These are phyloP conservation scores for Amphipoea lucens DNA, from an alignment of 2,888 invertebrate species.

Conservation along the genomic window DNA sequence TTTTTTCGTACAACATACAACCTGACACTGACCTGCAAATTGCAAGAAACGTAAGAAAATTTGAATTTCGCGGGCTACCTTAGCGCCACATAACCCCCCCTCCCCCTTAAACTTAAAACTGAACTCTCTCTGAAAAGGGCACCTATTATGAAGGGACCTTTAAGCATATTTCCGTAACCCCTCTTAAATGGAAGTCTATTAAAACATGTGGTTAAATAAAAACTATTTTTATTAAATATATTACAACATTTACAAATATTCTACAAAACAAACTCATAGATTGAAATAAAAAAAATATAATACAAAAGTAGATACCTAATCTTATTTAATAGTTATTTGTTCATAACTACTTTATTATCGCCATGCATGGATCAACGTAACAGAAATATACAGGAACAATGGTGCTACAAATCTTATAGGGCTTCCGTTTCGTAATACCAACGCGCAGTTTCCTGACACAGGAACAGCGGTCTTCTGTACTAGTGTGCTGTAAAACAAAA, in stretches of 20 bases:
- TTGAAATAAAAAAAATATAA: not conserved
- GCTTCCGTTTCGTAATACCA: conserved; percentile 10
- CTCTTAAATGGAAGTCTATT: too few species aligned
- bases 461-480: not conserved
- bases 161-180: too few species aligned
- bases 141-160: too few species aligned
- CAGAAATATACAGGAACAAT: conserved; percentile 8
- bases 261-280: not conserved
- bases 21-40: too few species aligned
- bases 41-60: too few species aligned
- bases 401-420: conserved; percentile 19
- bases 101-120: too few species aligned
- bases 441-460: conserved; percentile 36
- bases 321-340: not conserved
- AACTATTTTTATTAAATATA: conserved; percentile 19
- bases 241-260: conserved; percentile 29
- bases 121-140: too few species aligned
- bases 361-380: conserved; percentile 9
- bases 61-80: too few species aligned
- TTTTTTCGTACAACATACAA: too few species aligned
- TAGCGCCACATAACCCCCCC: too few species aligned
- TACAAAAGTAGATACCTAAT: not conserved
- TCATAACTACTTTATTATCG: conserved; percentile 11
- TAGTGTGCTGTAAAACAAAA: conserved; percentile 19
- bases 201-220: conserved; percentile 3